Evolutionary conservation across 2,888 invertebrate genomes (phyloP).

Genomic region (Lysandra coridon): DNA sequence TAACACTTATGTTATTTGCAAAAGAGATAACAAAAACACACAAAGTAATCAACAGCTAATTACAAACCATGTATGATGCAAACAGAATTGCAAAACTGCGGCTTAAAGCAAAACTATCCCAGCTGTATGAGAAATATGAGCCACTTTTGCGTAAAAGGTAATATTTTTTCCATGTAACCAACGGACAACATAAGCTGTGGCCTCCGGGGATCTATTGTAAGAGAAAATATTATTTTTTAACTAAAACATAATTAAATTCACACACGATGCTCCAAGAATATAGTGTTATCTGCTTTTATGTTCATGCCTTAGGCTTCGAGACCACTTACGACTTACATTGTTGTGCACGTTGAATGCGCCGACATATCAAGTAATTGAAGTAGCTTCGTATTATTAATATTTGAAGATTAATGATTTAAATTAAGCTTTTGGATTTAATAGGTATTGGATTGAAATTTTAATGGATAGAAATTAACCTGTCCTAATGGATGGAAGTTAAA

Average conservation of each 20-base stretch:
- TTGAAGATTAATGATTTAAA: not conserved
- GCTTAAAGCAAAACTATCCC: not conserved
- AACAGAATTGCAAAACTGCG: slow-evolving; percentile 11
- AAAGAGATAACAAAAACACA: slow-evolving; percentile 21
- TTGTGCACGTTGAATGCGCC: not conserved
- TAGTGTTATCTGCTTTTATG: slow-evolving; percentile 18
- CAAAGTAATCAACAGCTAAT: slow-evolving; percentile 28
- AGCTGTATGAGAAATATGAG: not conserved
- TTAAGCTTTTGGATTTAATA: not conserved
- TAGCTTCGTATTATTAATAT: not conserved
- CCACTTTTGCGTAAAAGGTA: not conserved
- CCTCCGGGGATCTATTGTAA: slow-evolving; percentile 27
- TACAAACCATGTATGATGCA: slow-evolving; percentile 25
- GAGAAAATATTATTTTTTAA: slow-evolving; percentile 18
- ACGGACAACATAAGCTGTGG: slow-evolving; percentile 16
- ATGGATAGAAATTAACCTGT: not conserved
- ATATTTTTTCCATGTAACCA: slow-evolving; percentile 14
- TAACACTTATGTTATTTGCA: slow-evolving; percentile 17
- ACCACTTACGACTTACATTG: not conserved
- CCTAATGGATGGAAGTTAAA: not conserved
- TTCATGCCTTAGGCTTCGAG: slow-evolving; percentile 10
- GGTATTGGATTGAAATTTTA: not conserved
- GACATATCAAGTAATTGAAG: slow-evolving; percentile 8
- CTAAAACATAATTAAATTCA: slow-evolving; percentile 23
- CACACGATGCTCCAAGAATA: slow-evolving; percentile 17